Evolutionary conservation across 1,140 invertebrate species (phyloP), one percentile per base, ranked within the genome.

Genomic region (Stratiolaelaps scimitus): DNA sequence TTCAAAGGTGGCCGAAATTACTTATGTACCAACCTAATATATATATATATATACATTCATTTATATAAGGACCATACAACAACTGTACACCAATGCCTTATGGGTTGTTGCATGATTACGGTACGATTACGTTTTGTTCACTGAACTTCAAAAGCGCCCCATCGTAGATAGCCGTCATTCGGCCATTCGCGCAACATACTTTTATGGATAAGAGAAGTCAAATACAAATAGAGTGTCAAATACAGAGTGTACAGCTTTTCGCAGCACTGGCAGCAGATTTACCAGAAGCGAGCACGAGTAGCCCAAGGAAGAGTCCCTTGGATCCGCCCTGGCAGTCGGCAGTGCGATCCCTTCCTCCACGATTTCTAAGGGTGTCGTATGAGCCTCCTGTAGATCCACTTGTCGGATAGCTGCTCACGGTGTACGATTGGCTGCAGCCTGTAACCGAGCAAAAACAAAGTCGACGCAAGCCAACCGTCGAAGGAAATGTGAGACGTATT

Each of bases 231-330:
- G n/a, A n/a, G n/a, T n/a, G n/a, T n/a, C n/a, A n/a, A 19, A 13
- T 45, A 45, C 44, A 19, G 44, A 45, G 13, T 13, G 19, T n/a
- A 45, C 13, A 13, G 13, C 44, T 13, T 13, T 13, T 45, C 44
- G 44, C 44, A 13, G n/a, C 44, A 45, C 13, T n/a, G 13, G 47
- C 47, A 48, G 4, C 4, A 15, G 5, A 20, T 48, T 48, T 34
- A 60, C 53, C 66, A 4, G 40, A 67, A 34, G 53, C 81, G 68
- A 84, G 77, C 56, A 81, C 79, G 0, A 84, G 73, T 1, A 84
- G 76, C 0, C 82, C 82, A 0, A 83, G 72, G 67, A 83, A 83
- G 1, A 83, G 74, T 2, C 82, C 82, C 70, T 82, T 82, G 71
- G 79, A 80, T 7, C 81, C 79, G 1, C 78, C 77, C 17, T 78